phyloP scores from a whole-genome alignment of 2,797 vertebrate genomes.

The Anas bernieri region DNA sequence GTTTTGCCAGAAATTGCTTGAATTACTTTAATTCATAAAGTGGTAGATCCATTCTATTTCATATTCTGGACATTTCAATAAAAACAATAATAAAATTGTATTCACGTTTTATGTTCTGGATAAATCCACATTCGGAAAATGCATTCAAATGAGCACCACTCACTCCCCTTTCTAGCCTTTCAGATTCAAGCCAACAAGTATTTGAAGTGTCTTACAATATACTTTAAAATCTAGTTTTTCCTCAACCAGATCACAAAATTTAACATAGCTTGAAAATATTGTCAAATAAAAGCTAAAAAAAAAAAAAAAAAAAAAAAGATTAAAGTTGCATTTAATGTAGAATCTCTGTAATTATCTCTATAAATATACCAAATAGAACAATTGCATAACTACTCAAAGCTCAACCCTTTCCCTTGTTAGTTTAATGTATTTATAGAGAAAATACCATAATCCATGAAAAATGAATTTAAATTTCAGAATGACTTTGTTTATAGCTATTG shows the following conservation, averaged over 20 bases:
- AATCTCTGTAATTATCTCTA: not conserved
- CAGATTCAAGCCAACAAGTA: not conserved
- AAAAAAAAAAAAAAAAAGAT: not conserved
- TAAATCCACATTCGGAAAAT: not conserved
- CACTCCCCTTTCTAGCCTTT: not conserved
- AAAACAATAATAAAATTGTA: not conserved
- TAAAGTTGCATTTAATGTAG: not conserved
- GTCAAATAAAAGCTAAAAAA: not conserved
- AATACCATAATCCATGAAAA: not conserved
- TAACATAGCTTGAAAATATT: not conserved
- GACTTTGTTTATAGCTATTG: not conserved
- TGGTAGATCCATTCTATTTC: not conserved
- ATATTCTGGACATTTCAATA: not conserved
- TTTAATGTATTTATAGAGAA: not conserved
- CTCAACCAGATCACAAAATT: not conserved
- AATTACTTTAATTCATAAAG: not conserved
- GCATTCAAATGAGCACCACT: not conserved
- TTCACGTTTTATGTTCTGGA: not conserved
- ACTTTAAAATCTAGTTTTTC: not conserved
- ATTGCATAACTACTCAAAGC: conserved; percentile 13
- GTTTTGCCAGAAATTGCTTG: not conserved
- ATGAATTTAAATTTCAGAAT: not conserved
- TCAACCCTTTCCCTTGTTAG: not conserved
- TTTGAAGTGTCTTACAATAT: not conserved
- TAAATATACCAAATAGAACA: not conserved